Conservation (phyloP, 2,888 invertebrate species). For the Drosophila mercatorum region DNA sequence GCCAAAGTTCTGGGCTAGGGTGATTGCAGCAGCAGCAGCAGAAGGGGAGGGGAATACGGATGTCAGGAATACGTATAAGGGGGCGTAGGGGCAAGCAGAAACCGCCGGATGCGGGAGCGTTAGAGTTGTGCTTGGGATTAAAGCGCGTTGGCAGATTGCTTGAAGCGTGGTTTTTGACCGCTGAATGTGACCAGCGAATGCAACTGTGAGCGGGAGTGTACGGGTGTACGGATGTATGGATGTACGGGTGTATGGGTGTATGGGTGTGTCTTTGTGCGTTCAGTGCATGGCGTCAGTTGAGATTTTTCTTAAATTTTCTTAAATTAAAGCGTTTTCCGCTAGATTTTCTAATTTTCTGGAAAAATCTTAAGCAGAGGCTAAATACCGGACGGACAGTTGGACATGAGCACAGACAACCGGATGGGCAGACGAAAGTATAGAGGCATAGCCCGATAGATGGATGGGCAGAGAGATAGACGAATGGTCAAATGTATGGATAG, state of each 20-base stretch:
- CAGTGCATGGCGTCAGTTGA: background rate
- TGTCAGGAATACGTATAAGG: too few species aligned
- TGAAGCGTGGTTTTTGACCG: slow-evolving; percentile 34
- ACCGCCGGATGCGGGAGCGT: background rate
- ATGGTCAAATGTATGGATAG: too few species aligned
- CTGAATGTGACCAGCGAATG: slow-evolving; percentile 16
- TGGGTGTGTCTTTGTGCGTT: background rate
- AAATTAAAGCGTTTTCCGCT: background rate
- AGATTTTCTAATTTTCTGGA: background rate
- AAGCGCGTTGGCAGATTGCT: slow-evolving; percentile 35
- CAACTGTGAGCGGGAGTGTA: slow-evolving; percentile 8
- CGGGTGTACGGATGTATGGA: slow-evolving; percentile 9
- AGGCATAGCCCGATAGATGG: too few species aligned
- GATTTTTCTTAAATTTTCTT: background rate
- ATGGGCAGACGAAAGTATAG: too few species aligned
- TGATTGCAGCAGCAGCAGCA: background rate
- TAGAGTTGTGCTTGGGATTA: slow-evolving; percentile 2
- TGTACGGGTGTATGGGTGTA: slow-evolving; percentile 3
- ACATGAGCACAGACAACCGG: background rate
- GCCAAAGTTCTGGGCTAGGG: background rate
- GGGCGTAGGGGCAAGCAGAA: background rate
- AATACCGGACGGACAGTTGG: too few species aligned
- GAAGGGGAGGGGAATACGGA: background rate
- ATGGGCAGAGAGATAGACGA: background rate
- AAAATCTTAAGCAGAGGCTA: background rate